Evolutionary conservation across 1,140 invertebrate species (phyloP).

Genomic region (Brachionus angularis): DNA sequence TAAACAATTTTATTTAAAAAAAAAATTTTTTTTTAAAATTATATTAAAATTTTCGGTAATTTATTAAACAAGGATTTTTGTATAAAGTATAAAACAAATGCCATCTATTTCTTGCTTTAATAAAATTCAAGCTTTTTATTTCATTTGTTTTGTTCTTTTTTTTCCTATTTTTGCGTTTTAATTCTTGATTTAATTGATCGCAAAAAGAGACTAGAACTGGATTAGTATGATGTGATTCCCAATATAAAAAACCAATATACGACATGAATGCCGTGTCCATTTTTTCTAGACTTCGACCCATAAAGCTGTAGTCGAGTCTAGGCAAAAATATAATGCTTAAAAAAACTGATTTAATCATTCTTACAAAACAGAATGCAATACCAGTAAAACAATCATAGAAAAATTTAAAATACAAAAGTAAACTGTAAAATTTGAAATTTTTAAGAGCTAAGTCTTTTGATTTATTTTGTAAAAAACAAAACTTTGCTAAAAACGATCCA

Average conservation of each 20-base stretch:
- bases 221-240: conserved; percentile 38
- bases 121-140: neutral
- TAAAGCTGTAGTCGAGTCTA: conserved; percentile 15
- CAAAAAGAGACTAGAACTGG: conserved; percentile 13
- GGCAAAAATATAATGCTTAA: conserved; percentile 10
- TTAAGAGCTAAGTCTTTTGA: neutral
- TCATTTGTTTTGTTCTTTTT: neutral
- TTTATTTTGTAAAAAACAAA: conserved; percentile 5
- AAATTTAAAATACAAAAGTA: conserved; percentile 43
- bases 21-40: conserved; percentile 4
- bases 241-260: conserved; percentile 27
- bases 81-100: neutral
- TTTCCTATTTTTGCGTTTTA: neutral
- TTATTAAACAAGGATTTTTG: conserved; percentile 17
- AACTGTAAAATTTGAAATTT: conserved; percentile 1
- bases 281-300: conserved; percentile 34
- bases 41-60: neutral
- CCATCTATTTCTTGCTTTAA: conserved; percentile 24
- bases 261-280: conserved; percentile 34
- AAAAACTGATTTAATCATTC: conserved; percentile 22
- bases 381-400: conserved; percentile 44
- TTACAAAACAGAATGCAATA: conserved; percentile 9
- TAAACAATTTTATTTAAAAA: conserved; percentile 27
- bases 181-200: neutral
- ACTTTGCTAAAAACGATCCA: neutral